Percentiles rank a stretch among this genome's conserved stretches.
Evolutionary conservation across 2,113 vertebrate genomes (phyloP).

Genomic region (Tychaedon coryphoeus): DNA sequence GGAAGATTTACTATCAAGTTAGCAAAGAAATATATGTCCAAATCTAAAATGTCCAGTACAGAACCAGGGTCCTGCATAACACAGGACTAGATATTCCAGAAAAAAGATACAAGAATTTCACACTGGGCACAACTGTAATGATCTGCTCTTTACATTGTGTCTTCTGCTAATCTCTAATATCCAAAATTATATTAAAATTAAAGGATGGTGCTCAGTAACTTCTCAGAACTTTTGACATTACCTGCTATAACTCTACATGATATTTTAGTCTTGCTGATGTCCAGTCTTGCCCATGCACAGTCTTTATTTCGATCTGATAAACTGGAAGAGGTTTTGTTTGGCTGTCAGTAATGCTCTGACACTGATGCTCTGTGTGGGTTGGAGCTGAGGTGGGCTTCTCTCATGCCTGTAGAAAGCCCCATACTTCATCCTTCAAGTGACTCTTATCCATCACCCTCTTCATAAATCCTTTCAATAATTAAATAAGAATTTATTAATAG

Average conservation of each 20-base stretch:
- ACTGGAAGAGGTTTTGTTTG: neutral
- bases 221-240: neutral
- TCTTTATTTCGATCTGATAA: neutral
- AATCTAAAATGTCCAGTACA: neutral
- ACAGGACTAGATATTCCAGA: neutral
- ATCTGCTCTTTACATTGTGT: neutral
- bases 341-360: neutral
- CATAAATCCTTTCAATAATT: neutral
- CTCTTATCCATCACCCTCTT: neutral
- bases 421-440: neutral
- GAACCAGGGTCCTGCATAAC: neutral
- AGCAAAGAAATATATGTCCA: neutral
- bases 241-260: neutral
- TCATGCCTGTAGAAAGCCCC: neutral
- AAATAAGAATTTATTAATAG: neutral
- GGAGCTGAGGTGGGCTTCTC: neutral
- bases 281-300: neutral
- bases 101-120: neutral
- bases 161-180: neutral
- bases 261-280: neutral
- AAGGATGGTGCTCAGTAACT: neutral
- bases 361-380: neutral
- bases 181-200: neutral
- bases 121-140: neutral
- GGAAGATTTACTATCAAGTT: neutral